Conservation (phyloP, 64 coral and sea anemone species). For the Hydrozoanthus tunicans region DNA sequence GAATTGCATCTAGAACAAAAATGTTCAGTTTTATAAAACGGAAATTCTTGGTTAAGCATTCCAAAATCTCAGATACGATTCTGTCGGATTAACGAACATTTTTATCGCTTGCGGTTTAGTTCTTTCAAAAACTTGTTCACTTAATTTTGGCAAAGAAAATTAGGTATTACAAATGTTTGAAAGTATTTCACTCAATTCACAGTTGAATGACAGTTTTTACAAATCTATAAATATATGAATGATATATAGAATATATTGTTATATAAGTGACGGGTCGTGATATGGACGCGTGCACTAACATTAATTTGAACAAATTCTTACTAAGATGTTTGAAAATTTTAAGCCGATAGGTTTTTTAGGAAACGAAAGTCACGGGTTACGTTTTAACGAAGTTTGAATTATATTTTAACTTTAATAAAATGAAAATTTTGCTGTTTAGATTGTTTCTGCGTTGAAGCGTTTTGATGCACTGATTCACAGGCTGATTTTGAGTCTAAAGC, state of each 20-base stretch:
- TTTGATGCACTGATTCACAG: too few species aligned
- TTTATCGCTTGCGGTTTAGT: not conserved
- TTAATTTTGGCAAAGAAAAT: not conserved
- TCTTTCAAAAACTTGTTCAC: not conserved
- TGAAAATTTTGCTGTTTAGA: not conserved
- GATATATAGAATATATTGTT: not conserved
- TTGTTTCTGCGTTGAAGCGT: not conserved
- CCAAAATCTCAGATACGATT: not conserved
- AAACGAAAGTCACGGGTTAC: not conserved
- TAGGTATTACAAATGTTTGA: not conserved
- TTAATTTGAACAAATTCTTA: not conserved
- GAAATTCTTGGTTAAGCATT: not conserved
- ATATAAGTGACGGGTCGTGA: not conserved
- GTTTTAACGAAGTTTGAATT: not conserved
- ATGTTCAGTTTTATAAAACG: not conserved
- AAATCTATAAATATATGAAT: constrained; percentile 7
- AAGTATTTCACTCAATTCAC: not conserved
- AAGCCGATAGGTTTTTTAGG: not conserved
- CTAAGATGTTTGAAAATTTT: constrained; percentile 10
- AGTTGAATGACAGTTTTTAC: constrained; percentile 7
- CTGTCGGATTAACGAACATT: not conserved
- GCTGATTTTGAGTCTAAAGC: too few species aligned
- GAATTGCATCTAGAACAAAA: too few species aligned
- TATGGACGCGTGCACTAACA: not conserved
- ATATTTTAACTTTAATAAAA: not conserved